Evolutionary conservation across 2,797 vertebrate species (phyloP).

Genomic region (Halcyon smyrnensis): DNA sequence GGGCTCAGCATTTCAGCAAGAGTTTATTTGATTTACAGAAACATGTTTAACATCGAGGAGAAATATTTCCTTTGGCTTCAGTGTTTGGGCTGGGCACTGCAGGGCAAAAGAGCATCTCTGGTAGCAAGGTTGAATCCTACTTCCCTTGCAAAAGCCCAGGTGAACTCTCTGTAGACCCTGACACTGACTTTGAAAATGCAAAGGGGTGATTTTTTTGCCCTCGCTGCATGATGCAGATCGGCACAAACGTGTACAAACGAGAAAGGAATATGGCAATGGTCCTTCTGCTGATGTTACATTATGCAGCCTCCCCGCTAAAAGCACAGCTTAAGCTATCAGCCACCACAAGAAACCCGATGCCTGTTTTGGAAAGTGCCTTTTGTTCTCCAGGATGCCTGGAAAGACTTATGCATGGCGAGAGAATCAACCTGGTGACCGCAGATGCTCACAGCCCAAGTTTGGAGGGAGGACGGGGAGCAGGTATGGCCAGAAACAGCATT

Average conservation of each 20-base stretch:
- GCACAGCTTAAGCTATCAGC: not conserved
- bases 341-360: not conserved
- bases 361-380: constrained; percentile 50
- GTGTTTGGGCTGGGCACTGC: not conserved
- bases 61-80: not conserved
- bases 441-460: constrained; percentile 20
- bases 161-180: not conserved
- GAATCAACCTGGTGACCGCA: not conserved
- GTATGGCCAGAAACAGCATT: constrained; percentile 10
- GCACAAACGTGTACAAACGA: not conserved
- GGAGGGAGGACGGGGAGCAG: not conserved
- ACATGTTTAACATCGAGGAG: not conserved
- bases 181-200: not conserved
- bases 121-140: not conserved
- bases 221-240: not conserved
- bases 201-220: not conserved
- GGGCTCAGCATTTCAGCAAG: not conserved
- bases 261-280: not conserved
- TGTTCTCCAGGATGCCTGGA: constrained; percentile 36
- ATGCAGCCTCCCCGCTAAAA: not conserved
- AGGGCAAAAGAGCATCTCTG: not conserved
- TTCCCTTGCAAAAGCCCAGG: not conserved
- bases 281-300: not conserved
- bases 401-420: not conserved
- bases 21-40: not conserved